Evolutionary conservation across 2,797 vertebrate genomes (phyloP), one percentile per base, ranked within the genome.

Genomic region (Tenualosa ilisha): DNA sequence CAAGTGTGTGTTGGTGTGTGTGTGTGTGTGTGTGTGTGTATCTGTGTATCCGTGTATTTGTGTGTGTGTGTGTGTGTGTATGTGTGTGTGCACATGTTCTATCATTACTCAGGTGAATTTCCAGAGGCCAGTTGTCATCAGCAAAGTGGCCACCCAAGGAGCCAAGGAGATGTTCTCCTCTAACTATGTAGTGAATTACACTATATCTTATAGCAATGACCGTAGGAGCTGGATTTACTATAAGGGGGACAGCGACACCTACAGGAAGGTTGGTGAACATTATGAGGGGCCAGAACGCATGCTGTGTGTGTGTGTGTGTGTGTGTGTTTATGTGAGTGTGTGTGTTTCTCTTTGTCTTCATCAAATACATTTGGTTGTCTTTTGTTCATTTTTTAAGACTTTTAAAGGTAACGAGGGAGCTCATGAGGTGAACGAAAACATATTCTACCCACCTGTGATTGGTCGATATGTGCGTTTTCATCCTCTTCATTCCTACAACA

Each of bases 81-180:
- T 46, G 46, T 46, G 46, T 46, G 46, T 46, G 46, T 46, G 46
- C 7, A 7, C 46, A 4, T 46, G 50, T 63, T 37, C 63, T 37
- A 31, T 53, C 15, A 3, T 40, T 85, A 5, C 82, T 22, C 90
- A 99, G 98, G 97, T 99, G 90, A 97, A 99, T 91, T 96, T 99
- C 87, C 93, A 95, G 91, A 96, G 96, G 86, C 95, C 97, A 13
- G 96, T 98, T 65, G 90, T 99, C 82, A 89, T 99, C 87, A 98
- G 97, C 50, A 97, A 97, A 87, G 95, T 99, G 89, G 96, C 96
- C 88, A 99, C 97, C 0, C 98, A 99, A 86, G 98, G 98, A 84
- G 98, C 98, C 85, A 97, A 91, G 86, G 93, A 97, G 84, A 83
- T 96, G 49, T 91, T 98, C 0, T 89, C 81, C 1, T 89, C 94